phyloP scores from a whole-genome alignment of 2,888 invertebrate species.

The Sarcophaga carnaria region DNA sequence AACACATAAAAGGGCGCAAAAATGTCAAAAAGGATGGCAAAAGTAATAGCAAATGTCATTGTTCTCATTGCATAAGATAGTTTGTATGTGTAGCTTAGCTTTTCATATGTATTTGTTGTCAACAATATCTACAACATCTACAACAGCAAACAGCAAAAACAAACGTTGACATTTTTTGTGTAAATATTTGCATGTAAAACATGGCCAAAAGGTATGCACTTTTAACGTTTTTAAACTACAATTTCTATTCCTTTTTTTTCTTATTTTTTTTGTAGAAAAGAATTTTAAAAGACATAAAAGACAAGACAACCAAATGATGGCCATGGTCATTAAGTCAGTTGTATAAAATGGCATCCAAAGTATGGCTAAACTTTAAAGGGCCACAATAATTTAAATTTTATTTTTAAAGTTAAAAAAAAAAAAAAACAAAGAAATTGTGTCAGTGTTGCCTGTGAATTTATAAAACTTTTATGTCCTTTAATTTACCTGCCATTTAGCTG shows the following conservation, averaged over 20 bases:
- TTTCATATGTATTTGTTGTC: conserved; percentile 6
- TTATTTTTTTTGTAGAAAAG: neutral
- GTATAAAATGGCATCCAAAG: conserved; percentile 7
- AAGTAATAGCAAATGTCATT: conserved; percentile 54
- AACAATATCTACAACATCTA: conserved; percentile 17
- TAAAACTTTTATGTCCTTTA: neutral
- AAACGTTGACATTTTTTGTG: conserved; percentile 37
- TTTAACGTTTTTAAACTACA: conserved; percentile 36
- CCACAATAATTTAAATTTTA: conserved; percentile 5
- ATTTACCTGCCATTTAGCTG: conserved; percentile 34
- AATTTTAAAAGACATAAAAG: conserved; percentile 19
- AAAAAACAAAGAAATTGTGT: conserved; percentile 38
- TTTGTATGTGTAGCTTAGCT: neutral
- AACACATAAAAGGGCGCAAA: neutral
- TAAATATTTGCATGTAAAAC: conserved; percentile 50
- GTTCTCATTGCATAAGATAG: conserved; percentile 6
- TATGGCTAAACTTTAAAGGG: conserved; percentile 30
- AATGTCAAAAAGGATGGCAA: conserved; percentile 20
- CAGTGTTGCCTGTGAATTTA: conserved; percentile 20
- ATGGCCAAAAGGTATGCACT: conserved; percentile 59
- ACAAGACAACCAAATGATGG: conserved; percentile 30
- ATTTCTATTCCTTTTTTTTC: neutral
- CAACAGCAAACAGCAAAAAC: conserved; percentile 13
- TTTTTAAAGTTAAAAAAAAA: neutral
- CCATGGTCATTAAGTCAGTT: conserved; percentile 40